Evolutionary conservation across 2,888 invertebrate genomes (phyloP), one percentile per base, ranked within the genome.

Genomic region (Platycheirus albimanus): DNA sequence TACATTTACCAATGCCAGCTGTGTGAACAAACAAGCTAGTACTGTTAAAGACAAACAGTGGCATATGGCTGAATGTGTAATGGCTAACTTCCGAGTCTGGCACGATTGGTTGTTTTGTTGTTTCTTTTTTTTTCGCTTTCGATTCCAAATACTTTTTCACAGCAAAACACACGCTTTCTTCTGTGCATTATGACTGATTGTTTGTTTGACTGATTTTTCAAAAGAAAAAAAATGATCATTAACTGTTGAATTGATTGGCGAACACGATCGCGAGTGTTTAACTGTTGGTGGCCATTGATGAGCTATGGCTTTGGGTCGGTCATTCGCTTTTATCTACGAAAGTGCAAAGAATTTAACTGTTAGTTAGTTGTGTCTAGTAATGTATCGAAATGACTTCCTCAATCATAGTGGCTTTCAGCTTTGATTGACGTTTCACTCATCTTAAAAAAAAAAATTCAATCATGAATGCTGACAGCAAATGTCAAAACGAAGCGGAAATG

Each of bases 51-150:
- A 30, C 63, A 72, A 69, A 77, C 67, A 58, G 78, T 83, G 81
- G 78, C 78, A 54, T 78, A 78, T 78, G 76, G 66, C 30, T 64
- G 61, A 24, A 36, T 77, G 41, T 15, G 33, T 64, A 81, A 77
- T 81, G 71, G 77, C 36, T 51, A 56, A 83, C 81, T 83, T 83
- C 81, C 81, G 81, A 83, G 41, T 83, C 17, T 17, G 8, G 3
- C n/a, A 6, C 2, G n/a, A 45, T 28, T 58, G 52, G 45, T 43
- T 10, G 56, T 67, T 75, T 45, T 38, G 45, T 19, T 19, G 17
- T 11, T 45, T 28, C 10, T 5, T 51, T 13, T n/a, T 63, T 64
- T 19, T 49, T 36, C 20, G 64, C 64, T 64, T 64, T 64, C 43
- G 36, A 54, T 80, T 80, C 75, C 75, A 75, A 75, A 64, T 69